These are phyloP conservation scores for Pachyuromys duprasi DNA, from an alignment of 2,797 vertebrate species.

Conservation along the genomic window DNA sequence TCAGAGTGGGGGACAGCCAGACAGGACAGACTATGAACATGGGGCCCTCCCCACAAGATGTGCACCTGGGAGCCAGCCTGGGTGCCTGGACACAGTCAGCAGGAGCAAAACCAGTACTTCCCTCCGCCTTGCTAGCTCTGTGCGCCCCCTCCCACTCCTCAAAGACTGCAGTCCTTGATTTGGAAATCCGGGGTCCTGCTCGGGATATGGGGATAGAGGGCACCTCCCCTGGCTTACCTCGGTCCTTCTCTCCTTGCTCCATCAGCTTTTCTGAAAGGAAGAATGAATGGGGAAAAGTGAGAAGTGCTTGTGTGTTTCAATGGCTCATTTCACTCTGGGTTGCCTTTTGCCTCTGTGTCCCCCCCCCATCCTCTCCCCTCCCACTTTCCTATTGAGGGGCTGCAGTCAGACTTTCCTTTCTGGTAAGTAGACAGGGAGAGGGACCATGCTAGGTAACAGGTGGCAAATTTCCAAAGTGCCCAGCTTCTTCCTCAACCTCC, in stretches of 20 bases:
- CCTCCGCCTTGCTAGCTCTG: neutral
- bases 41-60: neutral
- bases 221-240: conserved; percentile 2
- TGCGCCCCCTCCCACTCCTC: too few relatives aligned
- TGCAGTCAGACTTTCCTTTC: neutral
- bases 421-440: neutral
- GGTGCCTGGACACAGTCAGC: neutral
- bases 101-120: fast-evolving
- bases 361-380: neutral
- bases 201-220: neutral
- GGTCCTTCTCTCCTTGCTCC: conserved; percentile 38
- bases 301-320: fast-evolving
- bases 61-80: neutral
- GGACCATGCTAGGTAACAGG: neutral
- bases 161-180: neutral
- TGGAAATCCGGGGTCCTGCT: neutral
- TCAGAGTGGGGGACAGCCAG: neutral
- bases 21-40: neutral
- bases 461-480: neutral
- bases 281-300: neutral
- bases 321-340: fast-evolving
- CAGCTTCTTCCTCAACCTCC: neutral
- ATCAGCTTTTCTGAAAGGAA: conserved; percentile 58
- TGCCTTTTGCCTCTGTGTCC: neutral
- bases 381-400: neutral